phyloP scores from a whole-genome alignment of 2,797 vertebrate genomes.

The Protonibea diacanthus region DNA sequence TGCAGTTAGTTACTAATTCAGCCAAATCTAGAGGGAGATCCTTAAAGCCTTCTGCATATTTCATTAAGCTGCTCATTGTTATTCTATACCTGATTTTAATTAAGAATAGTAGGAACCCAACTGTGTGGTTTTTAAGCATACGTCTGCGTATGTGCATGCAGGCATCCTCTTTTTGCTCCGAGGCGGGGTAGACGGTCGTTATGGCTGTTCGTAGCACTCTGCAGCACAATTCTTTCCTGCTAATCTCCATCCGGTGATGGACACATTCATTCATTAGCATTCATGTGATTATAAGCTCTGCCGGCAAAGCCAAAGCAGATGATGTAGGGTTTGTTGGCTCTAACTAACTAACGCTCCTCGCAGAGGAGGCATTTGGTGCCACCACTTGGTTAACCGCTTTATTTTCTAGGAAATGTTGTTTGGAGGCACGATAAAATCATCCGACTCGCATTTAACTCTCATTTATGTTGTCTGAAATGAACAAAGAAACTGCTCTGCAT shows the following conservation, averaged over 20 bases:
- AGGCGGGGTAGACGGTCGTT: constrained; percentile 29
- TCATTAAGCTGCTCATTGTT: constrained; percentile 78
- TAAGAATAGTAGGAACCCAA: constrained; percentile 69
- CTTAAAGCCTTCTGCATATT: constrained; percentile 74
- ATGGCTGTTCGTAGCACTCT: constrained; percentile 41
- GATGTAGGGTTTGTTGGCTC: constrained; percentile 47
- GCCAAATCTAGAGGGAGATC: constrained; percentile 70
- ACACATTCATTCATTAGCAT: constrained; percentile 68
- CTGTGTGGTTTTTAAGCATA: constrained; percentile 67
- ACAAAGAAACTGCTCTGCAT: constrained; percentile 19
- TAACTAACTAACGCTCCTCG: constrained; percentile 2
- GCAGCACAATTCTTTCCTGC: constrained; percentile 27
- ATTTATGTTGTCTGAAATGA: constrained; percentile 11
- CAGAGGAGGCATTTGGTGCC: constrained; percentile 27
- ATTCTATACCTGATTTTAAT: constrained; percentile 82
- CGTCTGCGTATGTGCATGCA: constrained; percentile 25
- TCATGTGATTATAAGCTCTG: constrained; percentile 54
- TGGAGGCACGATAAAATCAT: background rate
- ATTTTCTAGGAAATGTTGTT: constrained; percentile 16
- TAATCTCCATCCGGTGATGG: constrained; percentile 63
- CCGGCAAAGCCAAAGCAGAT: constrained; percentile 40
- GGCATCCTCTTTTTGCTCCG: constrained; percentile 12
- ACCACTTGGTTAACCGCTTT: constrained; percentile 7
- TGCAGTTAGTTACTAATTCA: constrained; percentile 47
- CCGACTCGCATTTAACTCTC: constrained; percentile 5